Evolutionary conservation across 2,888 invertebrate genomes (phyloP).

Genomic region (Zhengitettix transpicula): DNA sequence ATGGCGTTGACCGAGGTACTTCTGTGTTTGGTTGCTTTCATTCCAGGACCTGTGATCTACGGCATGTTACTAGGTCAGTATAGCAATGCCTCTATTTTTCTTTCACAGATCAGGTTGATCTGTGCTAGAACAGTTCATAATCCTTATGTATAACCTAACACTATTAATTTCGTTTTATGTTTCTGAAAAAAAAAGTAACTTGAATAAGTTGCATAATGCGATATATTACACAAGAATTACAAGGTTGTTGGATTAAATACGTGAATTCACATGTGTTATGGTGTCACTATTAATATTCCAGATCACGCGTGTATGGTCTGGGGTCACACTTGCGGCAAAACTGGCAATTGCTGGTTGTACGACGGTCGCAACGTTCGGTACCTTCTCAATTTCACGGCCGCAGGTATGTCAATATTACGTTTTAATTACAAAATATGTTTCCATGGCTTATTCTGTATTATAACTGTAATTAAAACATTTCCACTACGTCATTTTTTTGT

Average conservation of each 20-base stretch:
- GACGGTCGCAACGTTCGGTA: constrained; percentile 19
- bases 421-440: neutral
- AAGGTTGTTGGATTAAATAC: no score
- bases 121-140: no score
- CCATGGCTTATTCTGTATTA: neutral
- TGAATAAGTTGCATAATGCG: no score
- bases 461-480: no score
- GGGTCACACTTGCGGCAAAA: constrained; percentile 21
- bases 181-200: no score
- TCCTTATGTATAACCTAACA: no score
- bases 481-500: no score
- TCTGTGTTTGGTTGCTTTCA: constrained; percentile 20
- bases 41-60: constrained; percentile 28
- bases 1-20: constrained; percentile 20
- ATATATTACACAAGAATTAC: no score
- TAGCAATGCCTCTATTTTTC: neutral
- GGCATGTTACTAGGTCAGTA: constrained; percentile 25
- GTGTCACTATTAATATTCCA: constrained; percentile 3
- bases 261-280: no score
- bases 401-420: constrained; percentile 9
- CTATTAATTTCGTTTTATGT: neutral
- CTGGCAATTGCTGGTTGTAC: constrained; percentile 26
- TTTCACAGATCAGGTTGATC: no score
- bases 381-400: constrained; percentile 17
- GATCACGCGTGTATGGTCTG: constrained; percentile 25